phyloP scores from a whole-genome alignment of 2,888 invertebrate species.

The Eupithecia tripunctaria region DNA sequence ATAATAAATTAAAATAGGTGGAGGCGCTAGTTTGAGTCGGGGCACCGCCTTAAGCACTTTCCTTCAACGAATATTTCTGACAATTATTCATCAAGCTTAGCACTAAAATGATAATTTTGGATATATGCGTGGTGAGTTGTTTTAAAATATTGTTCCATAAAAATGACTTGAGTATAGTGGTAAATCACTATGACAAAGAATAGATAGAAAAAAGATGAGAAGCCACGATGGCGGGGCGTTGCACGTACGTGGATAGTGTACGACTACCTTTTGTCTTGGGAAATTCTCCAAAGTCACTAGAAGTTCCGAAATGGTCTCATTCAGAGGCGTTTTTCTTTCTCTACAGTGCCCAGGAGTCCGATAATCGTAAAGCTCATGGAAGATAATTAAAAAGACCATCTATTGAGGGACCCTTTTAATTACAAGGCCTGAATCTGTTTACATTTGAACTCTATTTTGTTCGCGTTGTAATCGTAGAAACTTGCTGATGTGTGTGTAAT shows the following conservation, averaged over 20 bases:
- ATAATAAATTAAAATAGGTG: too few species aligned
- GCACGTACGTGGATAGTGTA: neutral
- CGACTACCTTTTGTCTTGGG: neutral
- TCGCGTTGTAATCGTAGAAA: neutral
- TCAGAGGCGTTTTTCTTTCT: conserved; percentile 39
- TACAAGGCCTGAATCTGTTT: conserved; percentile 14
- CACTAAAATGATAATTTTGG: too few species aligned
- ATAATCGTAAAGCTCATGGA: conserved; percentile 43
- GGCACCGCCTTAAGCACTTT: too few species aligned
- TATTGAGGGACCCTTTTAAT: conserved; percentile 40
- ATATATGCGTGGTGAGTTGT: too few species aligned
- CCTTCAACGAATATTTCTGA: too few species aligned
- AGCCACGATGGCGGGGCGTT: neutral
- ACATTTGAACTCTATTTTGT: neutral
- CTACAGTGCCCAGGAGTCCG: conserved; percentile 32
- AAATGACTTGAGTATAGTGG: too few species aligned
- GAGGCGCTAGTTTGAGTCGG: too few species aligned
- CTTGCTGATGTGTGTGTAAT: neutral
- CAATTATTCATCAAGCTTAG: too few species aligned
- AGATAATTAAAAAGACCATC: conserved; percentile 34
- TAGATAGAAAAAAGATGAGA: neutral
- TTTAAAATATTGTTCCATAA: too few species aligned
- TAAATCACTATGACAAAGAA: neutral
- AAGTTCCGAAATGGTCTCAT: conserved; percentile 10
- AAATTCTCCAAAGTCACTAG: neutral